Evolutionary conservation across 2,888 invertebrate genomes (phyloP).

Genomic region (Choristoneura rosaceana): DNA sequence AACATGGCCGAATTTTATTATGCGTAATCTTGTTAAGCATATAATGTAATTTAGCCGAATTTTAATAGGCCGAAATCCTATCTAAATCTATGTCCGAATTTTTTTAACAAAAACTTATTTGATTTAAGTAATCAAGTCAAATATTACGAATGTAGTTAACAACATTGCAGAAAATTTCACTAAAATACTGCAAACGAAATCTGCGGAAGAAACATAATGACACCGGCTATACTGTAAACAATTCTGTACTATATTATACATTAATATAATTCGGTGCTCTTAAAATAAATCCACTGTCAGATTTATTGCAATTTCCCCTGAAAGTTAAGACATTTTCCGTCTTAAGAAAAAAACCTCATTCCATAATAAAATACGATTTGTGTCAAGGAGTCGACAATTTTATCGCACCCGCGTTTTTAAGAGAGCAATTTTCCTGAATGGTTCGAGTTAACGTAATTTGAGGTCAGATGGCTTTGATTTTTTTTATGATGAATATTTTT

Average conservation of each 20-base stretch:
- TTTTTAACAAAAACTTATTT: too few relatives aligned
- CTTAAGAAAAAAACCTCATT: conserved; percentile 32
- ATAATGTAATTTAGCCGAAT: too few relatives aligned
- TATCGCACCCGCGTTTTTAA: conserved; percentile 29
- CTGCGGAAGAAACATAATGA: conserved; percentile 1
- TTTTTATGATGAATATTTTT: not conserved
- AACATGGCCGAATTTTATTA: too few relatives aligned
- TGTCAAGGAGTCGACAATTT: conserved; percentile 42
- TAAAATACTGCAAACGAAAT: not conserved
- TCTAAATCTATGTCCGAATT: too few relatives aligned
- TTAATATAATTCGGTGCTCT: conserved; percentile 3
- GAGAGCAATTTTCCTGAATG: conserved; percentile 36
- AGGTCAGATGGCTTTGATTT: conserved; percentile 36
- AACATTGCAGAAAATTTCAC: not conserved
- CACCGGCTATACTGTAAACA: too few relatives aligned
- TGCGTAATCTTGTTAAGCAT: too few relatives aligned
- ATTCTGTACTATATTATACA: not conserved
- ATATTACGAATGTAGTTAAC: not conserved
- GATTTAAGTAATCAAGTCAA: too few relatives aligned
- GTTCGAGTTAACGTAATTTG: conserved; percentile 32
- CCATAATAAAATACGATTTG: conserved; percentile 45
- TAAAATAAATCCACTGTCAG: conserved; percentile 13
- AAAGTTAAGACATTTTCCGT: conserved; percentile 30
- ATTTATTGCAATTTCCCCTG: conserved; percentile 16
- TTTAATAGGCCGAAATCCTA: too few relatives aligned